Evolutionary conservation across 2,797 vertebrate genomes (phyloP).

Genomic region (Liparis tanakae): DNA sequence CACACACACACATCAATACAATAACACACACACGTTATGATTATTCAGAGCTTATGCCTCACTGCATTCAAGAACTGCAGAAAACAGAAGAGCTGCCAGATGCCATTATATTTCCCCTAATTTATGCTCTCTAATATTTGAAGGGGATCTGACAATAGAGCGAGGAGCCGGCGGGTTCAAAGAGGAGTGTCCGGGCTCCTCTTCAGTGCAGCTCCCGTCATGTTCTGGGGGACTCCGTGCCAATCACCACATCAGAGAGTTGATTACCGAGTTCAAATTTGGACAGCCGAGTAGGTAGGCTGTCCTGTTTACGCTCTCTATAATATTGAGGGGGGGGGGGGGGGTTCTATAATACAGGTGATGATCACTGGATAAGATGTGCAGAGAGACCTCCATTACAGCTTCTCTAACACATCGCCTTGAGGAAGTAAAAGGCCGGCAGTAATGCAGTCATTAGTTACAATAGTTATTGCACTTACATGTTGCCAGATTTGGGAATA

Average conservation of each 20-base stretch:
- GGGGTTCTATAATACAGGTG: conserved; percentile 29
- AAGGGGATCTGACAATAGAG: conserved; percentile 46
- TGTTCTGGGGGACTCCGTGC: conserved; percentile 52
- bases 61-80: conserved; percentile 36
- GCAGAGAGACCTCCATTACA: conserved; percentile 17
- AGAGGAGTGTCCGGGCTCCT: conserved; percentile 39
- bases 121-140: conserved; percentile 63
- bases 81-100: conserved; percentile 39
- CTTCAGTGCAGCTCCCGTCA: conserved; percentile 36
- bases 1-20: conserved; percentile 6
- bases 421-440: conserved; percentile 2
- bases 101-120: conserved; percentile 39
- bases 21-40: conserved; percentile 37
- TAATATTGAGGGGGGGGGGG: conserved; percentile 15
- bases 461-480: conserved; percentile 15
- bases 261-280: conserved; percentile 72
- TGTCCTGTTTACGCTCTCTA: conserved; percentile 47
- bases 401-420: conserved; percentile 20
- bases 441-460: conserved; percentile 34
- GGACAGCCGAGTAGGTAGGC: conserved; percentile 62
- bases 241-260: conserved; percentile 65
- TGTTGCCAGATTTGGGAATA: conserved; percentile 21
- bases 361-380: conserved; percentile 33
- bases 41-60: conserved; percentile 32
- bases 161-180: conserved; percentile 26